Base-by-base conservation (phyloP, 2,797 vertebrate genomes). In the Lutjanus campechanus region DNA sequence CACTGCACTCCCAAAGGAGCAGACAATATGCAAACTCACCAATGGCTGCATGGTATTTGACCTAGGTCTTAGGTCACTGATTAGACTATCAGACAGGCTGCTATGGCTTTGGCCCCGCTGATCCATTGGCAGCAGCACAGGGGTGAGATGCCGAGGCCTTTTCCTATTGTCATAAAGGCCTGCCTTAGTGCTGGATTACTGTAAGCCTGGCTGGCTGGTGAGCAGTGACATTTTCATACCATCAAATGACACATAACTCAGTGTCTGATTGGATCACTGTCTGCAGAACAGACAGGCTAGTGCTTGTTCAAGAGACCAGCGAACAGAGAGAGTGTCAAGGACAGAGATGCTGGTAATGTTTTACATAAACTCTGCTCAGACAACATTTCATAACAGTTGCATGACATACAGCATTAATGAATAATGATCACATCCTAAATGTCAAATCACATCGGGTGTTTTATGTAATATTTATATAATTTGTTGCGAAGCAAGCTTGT, bases 211-310 rank as follows among this genome's bases (percentile, higher is more conserved):
- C 76, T 84, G 83, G 79, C 78, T 73, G 69, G 76, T 81, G 68
- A 36, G 76, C 78, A 43, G 76, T 84, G 86, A 90, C 89, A 89
- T 92, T 91, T 91, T 87, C 79, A 78, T 78, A 87, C 81, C 75
- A 88, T 86, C 87, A 91, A 91, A 83, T 87, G 69, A 90, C 82
- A 83, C 90, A 91, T 86, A 90, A 86, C 87, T 90, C 68, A 15
- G 61, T 59, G 81, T 87, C 87, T 88, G 86, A 91, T 76, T 86
- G 82, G 80, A 91, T 91, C 79, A 81, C 67, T 19, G 80, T 83
- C 81, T 82, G 73, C 73, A 69, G 51, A 75, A 71, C 62, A 76
- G 63, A 81, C 84, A 79, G 72, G 65, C 65, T 47, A 73, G 81
- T 55, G 44, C 64, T 78, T 70, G 80, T 60, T 76, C 41, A 67